Conservation (phyloP, 2,113 vertebrate species). For the Lycaon pictus region DNA sequence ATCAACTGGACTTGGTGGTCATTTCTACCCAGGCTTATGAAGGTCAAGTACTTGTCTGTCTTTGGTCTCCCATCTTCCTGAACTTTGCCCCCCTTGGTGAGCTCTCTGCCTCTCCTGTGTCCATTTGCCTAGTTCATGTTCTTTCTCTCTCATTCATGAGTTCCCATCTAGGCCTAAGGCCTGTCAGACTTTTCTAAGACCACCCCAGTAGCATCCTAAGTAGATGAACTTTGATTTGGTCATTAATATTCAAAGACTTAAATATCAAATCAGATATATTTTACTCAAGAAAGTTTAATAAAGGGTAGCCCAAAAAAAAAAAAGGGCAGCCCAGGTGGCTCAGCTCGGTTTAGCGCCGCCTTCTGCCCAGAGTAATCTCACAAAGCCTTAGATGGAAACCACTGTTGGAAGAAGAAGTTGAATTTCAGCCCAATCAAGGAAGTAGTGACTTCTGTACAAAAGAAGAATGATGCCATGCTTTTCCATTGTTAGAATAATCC, state of each 20-base stretch:
- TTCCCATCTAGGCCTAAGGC: not conserved
- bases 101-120: not conserved
- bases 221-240: not conserved
- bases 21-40: not conserved
- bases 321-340: too few species aligned
- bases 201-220: not conserved
- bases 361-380: not conserved
- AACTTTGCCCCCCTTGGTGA: not conserved
- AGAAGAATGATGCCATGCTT: not conserved
- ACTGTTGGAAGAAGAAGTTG: not conserved
- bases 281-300: not conserved
- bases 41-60: not conserved
- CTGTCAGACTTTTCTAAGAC: not conserved
- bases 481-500: slow-evolving; percentile 8
- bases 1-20: not conserved
- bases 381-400: not conserved
- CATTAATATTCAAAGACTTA: not conserved
- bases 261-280: not conserved
- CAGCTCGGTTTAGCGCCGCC: too few species aligned
- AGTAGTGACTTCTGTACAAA: slow-evolving; percentile 22
- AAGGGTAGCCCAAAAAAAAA: too few species aligned
- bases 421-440: slow-evolving; percentile 27
- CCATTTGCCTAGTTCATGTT: not conserved
- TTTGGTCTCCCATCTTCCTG: not conserved
- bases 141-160: not conserved